phyloP scores from a whole-genome alignment of 2,797 vertebrate species.

The Graptemys geographica region DNA sequence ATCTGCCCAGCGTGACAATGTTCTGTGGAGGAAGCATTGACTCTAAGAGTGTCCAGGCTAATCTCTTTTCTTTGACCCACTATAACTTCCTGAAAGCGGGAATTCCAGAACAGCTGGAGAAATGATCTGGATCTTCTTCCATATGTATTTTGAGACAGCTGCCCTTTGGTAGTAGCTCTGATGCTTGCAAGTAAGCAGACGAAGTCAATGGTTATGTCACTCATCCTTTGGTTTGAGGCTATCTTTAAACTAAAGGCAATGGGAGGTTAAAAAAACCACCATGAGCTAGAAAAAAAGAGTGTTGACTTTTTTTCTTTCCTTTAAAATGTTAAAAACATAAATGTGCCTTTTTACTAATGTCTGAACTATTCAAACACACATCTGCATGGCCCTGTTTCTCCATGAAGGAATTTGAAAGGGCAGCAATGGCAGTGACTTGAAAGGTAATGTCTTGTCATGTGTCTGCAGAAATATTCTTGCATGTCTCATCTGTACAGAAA shows the following conservation, averaged over 20 bases:
- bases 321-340: slow-evolving; percentile 28
- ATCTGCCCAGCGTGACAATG: not conserved
- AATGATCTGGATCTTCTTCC: not conserved
- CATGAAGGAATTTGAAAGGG: not conserved
- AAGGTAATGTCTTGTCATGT: not conserved
- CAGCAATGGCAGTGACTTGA: not conserved
- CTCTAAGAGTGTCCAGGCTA: not conserved
- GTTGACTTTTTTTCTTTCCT: not conserved
- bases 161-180: not conserved
- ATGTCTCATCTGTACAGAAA: not conserved
- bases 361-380: not conserved
- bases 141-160: not conserved
- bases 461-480: not conserved
- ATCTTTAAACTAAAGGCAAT: accelerated
- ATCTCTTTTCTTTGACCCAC: not conserved
- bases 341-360: slow-evolving; percentile 61
- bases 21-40: not conserved
- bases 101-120: not conserved
- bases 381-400: not conserved
- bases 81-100: not conserved
- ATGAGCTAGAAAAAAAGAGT: not conserved
- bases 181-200: not conserved
- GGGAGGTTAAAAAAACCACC: not conserved
- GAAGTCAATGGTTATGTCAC: accelerated
- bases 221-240: not conserved